Conservation (phyloP, 2,888 invertebrate genomes). For the Ypsolopha scabrella region DNA sequence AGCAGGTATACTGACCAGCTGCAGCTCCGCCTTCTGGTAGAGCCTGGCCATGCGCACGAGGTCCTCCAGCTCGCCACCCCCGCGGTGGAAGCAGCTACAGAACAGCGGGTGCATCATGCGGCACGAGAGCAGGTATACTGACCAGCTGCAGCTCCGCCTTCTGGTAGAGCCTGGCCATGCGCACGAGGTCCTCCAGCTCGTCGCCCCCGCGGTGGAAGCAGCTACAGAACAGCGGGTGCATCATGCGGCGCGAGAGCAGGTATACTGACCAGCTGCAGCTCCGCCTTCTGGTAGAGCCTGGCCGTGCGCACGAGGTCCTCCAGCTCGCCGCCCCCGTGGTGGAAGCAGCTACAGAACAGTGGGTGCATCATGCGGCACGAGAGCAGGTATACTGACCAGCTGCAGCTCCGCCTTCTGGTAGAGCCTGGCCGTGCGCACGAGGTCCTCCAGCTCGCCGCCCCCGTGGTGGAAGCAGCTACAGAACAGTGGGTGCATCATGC, state of each 20-base stretch:
- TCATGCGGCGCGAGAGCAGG: slow-evolving; percentile 73
- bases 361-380: slow-evolving; percentile 79
- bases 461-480: slow-evolving; percentile 78
- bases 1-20: slow-evolving; percentile 69
- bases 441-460: slow-evolving; percentile 23
- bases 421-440: slow-evolving; percentile 69
- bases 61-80: slow-evolving; percentile 30
- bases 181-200: slow-evolving; percentile 36
- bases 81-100: slow-evolving; percentile 78
- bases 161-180: slow-evolving; percentile 74
- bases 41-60: too few species aligned
- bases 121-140: slow-evolving; percentile 65
- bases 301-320: slow-evolving; percentile 63
- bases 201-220: slow-evolving; percentile 75
- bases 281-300: slow-evolving; percentile 75
- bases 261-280: slow-evolving; percentile 68
- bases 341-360: slow-evolving; percentile 80
- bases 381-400: slow-evolving; percentile 62
- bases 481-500: slow-evolving; percentile 78
- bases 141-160: slow-evolving; percentile 74
- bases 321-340: slow-evolving; percentile 51
- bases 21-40: too few species aligned
- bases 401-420: slow-evolving; percentile 76
- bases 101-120: slow-evolving; percentile 78
- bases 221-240: slow-evolving; percentile 78